These are phyloP conservation scores for Poecile atricapillus DNA, from an alignment of 2,113 vertebrate genomes.

Conservation along the genomic window DNA sequence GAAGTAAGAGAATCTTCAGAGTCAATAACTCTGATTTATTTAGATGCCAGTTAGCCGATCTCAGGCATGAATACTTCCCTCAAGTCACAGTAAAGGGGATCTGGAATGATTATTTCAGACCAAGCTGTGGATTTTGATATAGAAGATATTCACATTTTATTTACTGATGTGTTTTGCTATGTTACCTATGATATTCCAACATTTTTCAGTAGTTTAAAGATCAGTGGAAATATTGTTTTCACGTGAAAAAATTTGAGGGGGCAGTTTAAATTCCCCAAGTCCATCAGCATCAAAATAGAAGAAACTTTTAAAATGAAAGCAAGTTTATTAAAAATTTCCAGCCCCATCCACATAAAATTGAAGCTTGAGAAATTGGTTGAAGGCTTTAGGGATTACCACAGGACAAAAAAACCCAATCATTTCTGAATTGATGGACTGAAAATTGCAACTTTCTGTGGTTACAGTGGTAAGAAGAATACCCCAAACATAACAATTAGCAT, in stretches of 20 bases:
- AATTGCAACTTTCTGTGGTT: not conserved
- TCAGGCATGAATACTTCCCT: not conserved
- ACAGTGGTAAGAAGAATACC: not conserved
- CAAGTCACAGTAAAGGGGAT: not conserved
- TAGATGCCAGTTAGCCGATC: not conserved
- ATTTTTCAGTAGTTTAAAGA: not conserved
- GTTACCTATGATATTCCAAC: not conserved
- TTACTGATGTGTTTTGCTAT: not conserved
- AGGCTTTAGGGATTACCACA: not conserved
- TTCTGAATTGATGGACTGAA: not conserved
- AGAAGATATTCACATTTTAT: not conserved
- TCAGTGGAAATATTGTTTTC: not conserved
- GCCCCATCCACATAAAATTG: not conserved
- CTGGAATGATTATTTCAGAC: not conserved
- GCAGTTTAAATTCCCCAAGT: not conserved
- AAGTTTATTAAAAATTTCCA: not conserved
- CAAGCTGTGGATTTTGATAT: not conserved
- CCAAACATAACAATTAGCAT: not conserved
- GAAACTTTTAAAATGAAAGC: not conserved
- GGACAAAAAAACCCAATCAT: not conserved
- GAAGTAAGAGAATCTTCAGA: not conserved
- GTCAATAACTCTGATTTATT: not conserved
- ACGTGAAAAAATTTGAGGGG: not conserved
- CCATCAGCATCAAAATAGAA: not conserved
- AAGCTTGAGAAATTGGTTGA: not conserved